Evolutionary conservation across 2,113 vertebrate genomes (phyloP), one percentile per base, ranked within the genome.

Genomic region (Otus sunia): DNA sequence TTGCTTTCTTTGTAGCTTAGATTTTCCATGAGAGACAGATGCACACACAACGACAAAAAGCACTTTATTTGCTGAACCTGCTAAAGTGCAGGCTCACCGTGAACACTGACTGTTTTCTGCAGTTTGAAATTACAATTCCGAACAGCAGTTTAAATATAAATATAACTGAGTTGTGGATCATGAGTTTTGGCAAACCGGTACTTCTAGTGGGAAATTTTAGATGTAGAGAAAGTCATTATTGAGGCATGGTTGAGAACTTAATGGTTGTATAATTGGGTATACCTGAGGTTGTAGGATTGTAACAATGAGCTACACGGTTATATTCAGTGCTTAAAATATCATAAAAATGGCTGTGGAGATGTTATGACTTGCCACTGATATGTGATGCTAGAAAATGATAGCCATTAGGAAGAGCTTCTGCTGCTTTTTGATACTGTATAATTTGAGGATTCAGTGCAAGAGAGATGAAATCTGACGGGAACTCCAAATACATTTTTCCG

Each of bases 11-110:
- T 11, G 29, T 55, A 52, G 58, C 37, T 69, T 63, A 15, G 32
- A 2, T 27, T 50, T 86, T 41, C 20, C 29, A 9, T 11, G 29
- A 17, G 39, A 58, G 25, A 36, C 67, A 50, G 15, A 15, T 8
- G 12, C 32, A 8, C 17, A 5, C 30, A 5, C 3, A 1, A 2
- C 50, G 68, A 12, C 39, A 47, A 47, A 81, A 17, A 7, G 1
- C 21, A 5, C n/a, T 56, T 49, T 62, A 30, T 34, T 47, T 58
- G 29, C 26, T 63, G 71, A 76, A 47, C 8, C 17, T n/a, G 19
- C 34, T 56, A 8, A 1, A 23, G 32, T 2, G 7, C 0, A 2
- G 37, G 45, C 63, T 81, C 6, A 10, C 13, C 8, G 12, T 0
- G 4, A 26, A 9, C 10, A 2, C 41, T 45, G 50, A 3, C 73